Percentiles rank a stretch among this genome's conserved stretches.
phyloP scores from a whole-genome alignment of 2,888 invertebrate genomes.

The Rugalucina vietnamica region DNA sequence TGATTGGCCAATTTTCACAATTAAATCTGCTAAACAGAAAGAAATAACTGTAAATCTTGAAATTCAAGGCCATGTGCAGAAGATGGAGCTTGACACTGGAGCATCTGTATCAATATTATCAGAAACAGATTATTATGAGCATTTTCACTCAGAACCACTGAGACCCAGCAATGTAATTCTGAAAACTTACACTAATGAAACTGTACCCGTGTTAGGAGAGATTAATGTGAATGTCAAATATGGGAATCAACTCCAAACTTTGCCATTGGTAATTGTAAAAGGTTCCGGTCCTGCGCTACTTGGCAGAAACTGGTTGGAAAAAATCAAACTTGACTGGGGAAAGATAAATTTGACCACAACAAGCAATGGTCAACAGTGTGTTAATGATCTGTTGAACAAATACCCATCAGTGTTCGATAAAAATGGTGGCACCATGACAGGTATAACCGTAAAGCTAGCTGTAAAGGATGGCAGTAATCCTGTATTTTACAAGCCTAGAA shows the following conservation, averaged over 20 bases:
- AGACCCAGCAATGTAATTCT: background rate
- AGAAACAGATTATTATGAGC: background rate
- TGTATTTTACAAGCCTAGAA: slow-evolving; percentile 15
- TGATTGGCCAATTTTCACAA: too few species aligned
- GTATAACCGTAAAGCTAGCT: background rate
- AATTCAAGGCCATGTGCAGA: slow-evolving; percentile 4
- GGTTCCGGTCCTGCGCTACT: slow-evolving; percentile 25
- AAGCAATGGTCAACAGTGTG: background rate
- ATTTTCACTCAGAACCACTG: background rate
- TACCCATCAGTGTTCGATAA: background rate
- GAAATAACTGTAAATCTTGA: background rate
- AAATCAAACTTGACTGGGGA: slow-evolving; percentile 17
- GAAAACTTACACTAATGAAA: slow-evolving; percentile 23
- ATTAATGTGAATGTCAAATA: slow-evolving; percentile 10
- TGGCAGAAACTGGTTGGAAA: slow-evolving; percentile 24
- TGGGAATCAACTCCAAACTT: background rate
- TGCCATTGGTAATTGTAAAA: slow-evolving; percentile 21
- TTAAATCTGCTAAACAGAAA: background rate
- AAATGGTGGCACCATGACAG: background rate
- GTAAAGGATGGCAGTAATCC: background rate
- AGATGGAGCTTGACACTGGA: slow-evolving; percentile 50
- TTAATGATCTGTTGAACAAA: background rate
- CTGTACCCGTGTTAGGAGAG: background rate
- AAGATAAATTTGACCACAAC: background rate
- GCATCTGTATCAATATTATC: slow-evolving; percentile 25